Base-by-base conservation (phyloP, 2,888 invertebrate species). In the Eurois occulta region DNA sequence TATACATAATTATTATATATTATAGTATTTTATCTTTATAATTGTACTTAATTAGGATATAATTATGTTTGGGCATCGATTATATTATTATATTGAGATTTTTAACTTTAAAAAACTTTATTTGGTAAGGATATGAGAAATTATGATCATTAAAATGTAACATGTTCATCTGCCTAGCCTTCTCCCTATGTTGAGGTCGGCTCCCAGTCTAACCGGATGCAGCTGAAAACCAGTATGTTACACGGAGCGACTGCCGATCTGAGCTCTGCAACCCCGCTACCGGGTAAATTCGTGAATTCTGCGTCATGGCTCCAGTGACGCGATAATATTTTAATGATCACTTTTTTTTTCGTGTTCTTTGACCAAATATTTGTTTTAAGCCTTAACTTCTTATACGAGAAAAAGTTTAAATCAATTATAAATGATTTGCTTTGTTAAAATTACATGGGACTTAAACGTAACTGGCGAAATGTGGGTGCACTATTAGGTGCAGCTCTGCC, bases 21-120 rank as follows among this genome's bases (percentile, higher is more conserved):
- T 78, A 79, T 83, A 81, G 78, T 88, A 88, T 85, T 85, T 87
- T 87, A 88, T 90, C 86, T 86, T 86, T 85, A 87, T 86, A 86
- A 90, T 87, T 84, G 92, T 93, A 92, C 92, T 93, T 92, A 92
- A 92, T 87, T 90, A 89, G 81, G 66, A 70, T 71, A 76, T 41
- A 80, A 77, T 85, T 78, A 81, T 79, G 86, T 85, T 83, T 78
- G 72, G 87, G 87, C 88, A 89, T 88, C 86, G 88, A 90, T 86
- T 78, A 72, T 71, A 78, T 62, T 62, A 65, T 65, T 65, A 65
- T 65, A 65, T 48, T 77, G 84, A 88, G 85, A 87, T 81, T 87
- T 87, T 76, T 66, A 84, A 84, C 75, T 65, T 71, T 65, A 58
- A 75, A 75, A 62, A 69, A 72, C 70, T 52, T 55, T 69, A 55